Evolutionary conservation across 1,140 invertebrate genomes (phyloP).

Genomic region (Drosophila eugracilis): DNA sequence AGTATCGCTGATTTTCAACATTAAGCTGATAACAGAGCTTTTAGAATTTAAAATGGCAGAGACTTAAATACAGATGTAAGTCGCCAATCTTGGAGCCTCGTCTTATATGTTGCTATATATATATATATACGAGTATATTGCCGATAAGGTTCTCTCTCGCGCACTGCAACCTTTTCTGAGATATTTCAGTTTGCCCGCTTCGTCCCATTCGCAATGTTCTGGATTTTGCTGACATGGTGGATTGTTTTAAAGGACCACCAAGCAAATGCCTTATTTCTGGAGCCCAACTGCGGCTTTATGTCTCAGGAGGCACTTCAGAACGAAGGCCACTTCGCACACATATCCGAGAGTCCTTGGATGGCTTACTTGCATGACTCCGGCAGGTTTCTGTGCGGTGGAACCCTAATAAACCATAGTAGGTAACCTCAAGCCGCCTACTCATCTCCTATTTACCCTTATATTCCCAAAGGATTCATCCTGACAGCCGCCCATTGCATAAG

Average conservation of each 20-base stretch:
- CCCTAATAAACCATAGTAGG: conserved; percentile 12
- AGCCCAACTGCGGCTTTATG: conserved; percentile 13
- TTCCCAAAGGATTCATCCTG: conserved; percentile 9
- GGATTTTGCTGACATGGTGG: neutral
- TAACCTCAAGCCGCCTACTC: neutral
- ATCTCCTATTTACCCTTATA: neutral
- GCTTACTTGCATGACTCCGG: conserved; percentile 13
- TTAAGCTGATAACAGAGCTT: no score
- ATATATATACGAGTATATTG: neutral
- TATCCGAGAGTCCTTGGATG: conserved; percentile 20
- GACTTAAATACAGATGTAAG: no score
- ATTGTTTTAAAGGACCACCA: neutral
- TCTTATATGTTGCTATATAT: neutral
- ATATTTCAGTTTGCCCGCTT: neutral
- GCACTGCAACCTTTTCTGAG: neutral
- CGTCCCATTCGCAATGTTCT: conserved; percentile 6
- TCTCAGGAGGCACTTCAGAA: neutral
- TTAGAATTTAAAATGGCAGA: no score
- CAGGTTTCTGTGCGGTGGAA: conserved; percentile 10
- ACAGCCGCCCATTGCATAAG: conserved; percentile 27
- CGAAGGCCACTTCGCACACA: neutral
- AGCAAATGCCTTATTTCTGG: neutral
- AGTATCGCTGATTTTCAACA: no score
- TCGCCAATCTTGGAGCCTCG: neutral
- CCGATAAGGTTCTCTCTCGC: conserved; percentile 1